Base-by-base conservation (phyloP, 2,888 invertebrate genomes). In the Stenchaetothrips biformis region DNA sequence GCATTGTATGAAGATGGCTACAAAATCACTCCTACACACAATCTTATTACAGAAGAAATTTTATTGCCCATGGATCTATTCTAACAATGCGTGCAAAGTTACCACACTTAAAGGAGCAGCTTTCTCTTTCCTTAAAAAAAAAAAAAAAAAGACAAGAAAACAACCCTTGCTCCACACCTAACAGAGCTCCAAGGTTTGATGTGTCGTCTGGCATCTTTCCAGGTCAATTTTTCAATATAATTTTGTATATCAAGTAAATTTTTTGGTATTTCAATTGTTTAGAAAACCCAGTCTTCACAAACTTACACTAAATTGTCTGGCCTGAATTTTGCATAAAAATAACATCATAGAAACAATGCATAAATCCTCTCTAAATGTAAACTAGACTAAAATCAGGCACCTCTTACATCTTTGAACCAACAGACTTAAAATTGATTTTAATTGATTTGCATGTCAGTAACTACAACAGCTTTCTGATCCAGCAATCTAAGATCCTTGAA, bases 261-360 rank as follows among this genome's bases (percentile, higher is more conserved):
- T 18, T 21, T 21, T 37, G 37, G 37, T 37, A 37, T 74, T 74
- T 74, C 21, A 74, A 74, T 21, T 74, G 67, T 74, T n/a, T 74
- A 74, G 21, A 74, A 74, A 74, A 74, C 67, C 67, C 67, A 74
- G 67, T 74, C 67, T 74, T 74, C 67, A 74, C 25, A 74, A 74
- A 74, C 67, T 74, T 74, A 74, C 67, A 74, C 25, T 74, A 74
- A 74, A 21, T 25, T 7, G 7, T 11, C 21, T 25, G 11, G n/a
- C 67, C 11, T 25, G 11, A 74, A 74, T 25, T 74, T 74, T 11
- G 11, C 21, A 25, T 25, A 74, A 74, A 74, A 74, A 74, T 74
- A 74, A 53, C 53, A 21, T 25, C 67, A 21, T 74, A 8, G 67
- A 74, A 37, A 74, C 67, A 74, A 74, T 74, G 67, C 67, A 74